Conservation (phyloP, 35 echinoderm and acorn worm species). For the Eucidaris tribuloides region DNA sequence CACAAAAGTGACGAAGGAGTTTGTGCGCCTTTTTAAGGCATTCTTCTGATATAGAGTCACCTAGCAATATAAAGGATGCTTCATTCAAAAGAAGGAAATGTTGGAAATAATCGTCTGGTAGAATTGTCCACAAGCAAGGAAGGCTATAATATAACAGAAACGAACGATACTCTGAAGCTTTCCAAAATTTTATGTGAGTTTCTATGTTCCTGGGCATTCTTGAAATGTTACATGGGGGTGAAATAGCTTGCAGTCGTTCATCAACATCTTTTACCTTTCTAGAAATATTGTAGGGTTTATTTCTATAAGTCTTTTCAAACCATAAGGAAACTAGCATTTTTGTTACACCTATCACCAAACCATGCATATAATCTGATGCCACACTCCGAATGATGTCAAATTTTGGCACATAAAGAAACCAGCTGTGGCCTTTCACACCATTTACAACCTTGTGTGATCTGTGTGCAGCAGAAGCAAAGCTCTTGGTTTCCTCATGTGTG, state of each 20-base stretch:
- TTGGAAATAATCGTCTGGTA: constrained; percentile 13
- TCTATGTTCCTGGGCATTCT: background rate
- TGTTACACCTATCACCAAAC: background rate
- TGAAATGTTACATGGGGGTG: background rate
- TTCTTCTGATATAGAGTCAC: constrained; percentile 1
- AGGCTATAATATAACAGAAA: constrained; percentile 11
- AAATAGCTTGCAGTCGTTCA: background rate
- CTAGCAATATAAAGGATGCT: background rate
- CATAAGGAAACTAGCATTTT: background rate
- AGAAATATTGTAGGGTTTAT: background rate
- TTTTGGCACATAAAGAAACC: background rate
- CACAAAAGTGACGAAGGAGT: constrained; percentile 7
- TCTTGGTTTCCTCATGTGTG: background rate
- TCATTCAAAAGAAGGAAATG: background rate
- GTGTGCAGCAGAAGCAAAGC: background rate
- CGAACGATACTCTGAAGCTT: constrained; percentile 20
- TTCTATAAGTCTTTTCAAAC: background rate
- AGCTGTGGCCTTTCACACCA: background rate
- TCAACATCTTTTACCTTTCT: background rate
- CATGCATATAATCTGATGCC: background rate
- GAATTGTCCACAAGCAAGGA: constrained; percentile 3
- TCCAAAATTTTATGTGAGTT: background rate
- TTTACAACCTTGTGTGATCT: background rate
- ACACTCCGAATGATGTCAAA: constrained; percentile 2
- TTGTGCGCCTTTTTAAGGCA: background rate